phyloP scores from a whole-genome alignment of 2,888 invertebrate species.

The Cheilosia pagana region DNA sequence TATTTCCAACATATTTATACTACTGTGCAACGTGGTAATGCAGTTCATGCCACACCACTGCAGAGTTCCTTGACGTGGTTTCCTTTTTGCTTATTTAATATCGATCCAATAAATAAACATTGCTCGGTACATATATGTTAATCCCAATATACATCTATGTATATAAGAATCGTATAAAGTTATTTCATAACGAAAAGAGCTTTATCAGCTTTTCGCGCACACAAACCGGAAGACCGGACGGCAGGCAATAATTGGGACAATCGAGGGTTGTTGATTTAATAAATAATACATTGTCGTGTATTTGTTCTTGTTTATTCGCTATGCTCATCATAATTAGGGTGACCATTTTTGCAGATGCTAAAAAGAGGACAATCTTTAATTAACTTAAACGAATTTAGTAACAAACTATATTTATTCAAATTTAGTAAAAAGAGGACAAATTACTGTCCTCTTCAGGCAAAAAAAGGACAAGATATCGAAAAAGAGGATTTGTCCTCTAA shows the following conservation, averaged over 20 bases:
- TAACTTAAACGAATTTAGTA: no score
- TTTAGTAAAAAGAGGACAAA: no score
- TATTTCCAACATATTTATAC: conserved; percentile 10
- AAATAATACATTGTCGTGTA: conserved; percentile 1
- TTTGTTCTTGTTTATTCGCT: conserved; percentile 1
- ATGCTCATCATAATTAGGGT: no score
- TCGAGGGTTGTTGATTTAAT: conserved; percentile 1
- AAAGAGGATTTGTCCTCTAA: no score
- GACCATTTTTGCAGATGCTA: no score
- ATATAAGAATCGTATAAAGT: not conserved
- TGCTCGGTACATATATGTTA: conserved; percentile 3
- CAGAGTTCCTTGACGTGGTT: conserved; percentile 49
- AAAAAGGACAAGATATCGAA: no score
- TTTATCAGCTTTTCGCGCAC: conserved; percentile 9
- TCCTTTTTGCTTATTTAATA: conserved; percentile 37
- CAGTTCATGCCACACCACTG: conserved; percentile 24
- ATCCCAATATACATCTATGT: not conserved
- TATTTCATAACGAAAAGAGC: conserved; percentile 16
- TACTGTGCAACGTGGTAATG: not conserved
- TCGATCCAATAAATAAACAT: conserved; percentile 30
- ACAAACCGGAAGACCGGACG: conserved; percentile 33
- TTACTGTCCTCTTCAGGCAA: no score
- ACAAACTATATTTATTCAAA: no score
- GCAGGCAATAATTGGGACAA: not conserved
- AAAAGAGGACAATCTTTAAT: no score